A percentile compares a stretch with the other conserved stretches of the same genome.
These are phyloP conservation scores for Oreohelix idahoensis DNA, from an alignment of 1,140 invertebrate genomes.

Conservation along the genomic window DNA sequence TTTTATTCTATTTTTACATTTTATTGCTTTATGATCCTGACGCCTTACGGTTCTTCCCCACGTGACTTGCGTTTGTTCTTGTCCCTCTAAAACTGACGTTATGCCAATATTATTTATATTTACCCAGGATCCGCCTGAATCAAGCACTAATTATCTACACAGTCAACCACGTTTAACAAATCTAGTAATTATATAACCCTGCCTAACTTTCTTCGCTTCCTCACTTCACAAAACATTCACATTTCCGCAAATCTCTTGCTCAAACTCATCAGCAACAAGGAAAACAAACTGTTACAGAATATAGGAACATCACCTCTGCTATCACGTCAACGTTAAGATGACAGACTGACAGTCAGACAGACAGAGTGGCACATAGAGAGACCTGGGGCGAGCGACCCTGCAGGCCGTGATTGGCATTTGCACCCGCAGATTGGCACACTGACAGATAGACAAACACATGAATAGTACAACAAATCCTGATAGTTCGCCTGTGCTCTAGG, in stretches of 20 bases:
- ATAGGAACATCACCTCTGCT: neutral
- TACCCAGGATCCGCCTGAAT: no score
- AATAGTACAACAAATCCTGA: neutral
- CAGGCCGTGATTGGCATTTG: conserved; percentile 8
- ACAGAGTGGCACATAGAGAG: conserved; percentile 4
- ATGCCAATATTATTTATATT: no score
- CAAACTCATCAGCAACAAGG: neutral
- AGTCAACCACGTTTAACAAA: no score
- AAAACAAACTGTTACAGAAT: neutral
- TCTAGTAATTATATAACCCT: no score
- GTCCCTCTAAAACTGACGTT: no score
- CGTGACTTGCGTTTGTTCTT: no score
- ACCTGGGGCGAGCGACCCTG: conserved; percentile 7
- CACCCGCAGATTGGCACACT: neutral
- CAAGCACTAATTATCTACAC: no score
- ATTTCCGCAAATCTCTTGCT: neutral
- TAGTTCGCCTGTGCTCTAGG: neutral
- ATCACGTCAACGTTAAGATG: neutral
- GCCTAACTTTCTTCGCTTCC: no score
- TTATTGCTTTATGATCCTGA: no score
- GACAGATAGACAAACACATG: neutral
- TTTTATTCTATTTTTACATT: no score
- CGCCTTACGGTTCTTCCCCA: no score
- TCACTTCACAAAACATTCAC: no score
- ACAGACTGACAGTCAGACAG: conserved; percentile 8